These are phyloP conservation scores for Yasuhikotakia modesta DNA, from an alignment of 2,797 vertebrate genomes.

Conservation along the genomic window DNA sequence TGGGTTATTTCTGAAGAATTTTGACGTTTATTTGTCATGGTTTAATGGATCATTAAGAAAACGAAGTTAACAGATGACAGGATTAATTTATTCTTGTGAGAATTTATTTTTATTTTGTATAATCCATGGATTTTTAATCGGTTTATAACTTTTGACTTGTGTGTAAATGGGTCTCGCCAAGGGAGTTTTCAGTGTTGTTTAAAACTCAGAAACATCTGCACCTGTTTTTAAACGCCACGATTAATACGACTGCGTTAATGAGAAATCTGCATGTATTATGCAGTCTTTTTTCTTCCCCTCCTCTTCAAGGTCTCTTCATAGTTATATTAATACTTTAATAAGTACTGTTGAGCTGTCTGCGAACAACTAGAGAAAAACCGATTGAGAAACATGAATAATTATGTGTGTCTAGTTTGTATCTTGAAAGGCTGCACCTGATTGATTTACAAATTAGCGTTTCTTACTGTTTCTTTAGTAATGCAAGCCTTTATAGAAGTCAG, in stretches of 20 bases:
- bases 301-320: conserved; percentile 23
- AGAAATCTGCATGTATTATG: conserved; percentile 36
- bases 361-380: conserved; percentile 25
- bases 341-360: conserved; percentile 28
- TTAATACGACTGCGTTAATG: conserved; percentile 40
- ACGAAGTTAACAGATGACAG: neutral
- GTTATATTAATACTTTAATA: conserved; percentile 30
- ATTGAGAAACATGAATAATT: conserved; percentile 13
- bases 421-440: conserved; percentile 46
- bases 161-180: conserved; percentile 3
- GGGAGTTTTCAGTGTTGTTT: conserved; percentile 31
- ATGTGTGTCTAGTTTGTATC: conserved; percentile 34
- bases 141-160: neutral
- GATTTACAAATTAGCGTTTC: conserved; percentile 49
- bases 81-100: neutral
- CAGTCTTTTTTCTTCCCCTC: neutral
- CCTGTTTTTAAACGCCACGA: conserved; percentile 35
- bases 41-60: neutral
- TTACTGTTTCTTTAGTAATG: conserved; percentile 37
- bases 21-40: neutral
- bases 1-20: neutral
- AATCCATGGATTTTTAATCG: neutral
- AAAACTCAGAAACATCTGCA: conserved; percentile 21
- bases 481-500: conserved; percentile 28
- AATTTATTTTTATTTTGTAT: neutral